Conservation (phyloP, 2,888 invertebrate genomes). For the Calameuta idolon region DNA sequence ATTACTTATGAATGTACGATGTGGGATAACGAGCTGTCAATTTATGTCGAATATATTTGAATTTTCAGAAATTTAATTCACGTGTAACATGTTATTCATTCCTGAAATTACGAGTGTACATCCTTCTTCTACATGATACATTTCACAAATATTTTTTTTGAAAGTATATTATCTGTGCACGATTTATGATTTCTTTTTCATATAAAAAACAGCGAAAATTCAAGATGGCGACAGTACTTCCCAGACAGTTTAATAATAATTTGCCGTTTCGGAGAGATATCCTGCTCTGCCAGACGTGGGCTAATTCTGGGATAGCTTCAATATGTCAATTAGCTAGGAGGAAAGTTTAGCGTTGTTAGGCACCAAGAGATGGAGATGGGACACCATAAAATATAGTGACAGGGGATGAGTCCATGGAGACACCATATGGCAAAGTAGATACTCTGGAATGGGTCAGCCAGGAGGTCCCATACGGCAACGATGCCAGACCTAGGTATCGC, state of each 20-base stretch:
- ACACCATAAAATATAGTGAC: background rate
- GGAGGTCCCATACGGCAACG: background rate
- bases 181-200: background rate
- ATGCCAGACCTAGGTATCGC: background rate
- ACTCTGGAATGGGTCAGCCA: conserved; percentile 24
- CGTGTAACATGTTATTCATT: too few relatives aligned
- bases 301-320: background rate
- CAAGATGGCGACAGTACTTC: background rate
- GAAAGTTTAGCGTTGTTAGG: background rate
- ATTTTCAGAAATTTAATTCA: too few relatives aligned
- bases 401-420: conserved; percentile 39
- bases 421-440: conserved; percentile 46
- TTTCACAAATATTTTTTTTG: too few relatives aligned
- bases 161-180: too few relatives aligned
- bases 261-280: background rate
- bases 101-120: too few relatives aligned
- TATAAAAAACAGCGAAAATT: background rate
- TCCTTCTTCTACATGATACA: too few relatives aligned
- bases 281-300: background rate
- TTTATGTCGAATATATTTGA: too few relatives aligned
- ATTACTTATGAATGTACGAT: too few relatives aligned
- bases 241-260: background rate
- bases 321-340: background rate
- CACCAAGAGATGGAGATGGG: background rate
- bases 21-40: too few relatives aligned